Conservation (phyloP, 2,888 invertebrate genomes). For the Mycalesis mineus region DNA sequence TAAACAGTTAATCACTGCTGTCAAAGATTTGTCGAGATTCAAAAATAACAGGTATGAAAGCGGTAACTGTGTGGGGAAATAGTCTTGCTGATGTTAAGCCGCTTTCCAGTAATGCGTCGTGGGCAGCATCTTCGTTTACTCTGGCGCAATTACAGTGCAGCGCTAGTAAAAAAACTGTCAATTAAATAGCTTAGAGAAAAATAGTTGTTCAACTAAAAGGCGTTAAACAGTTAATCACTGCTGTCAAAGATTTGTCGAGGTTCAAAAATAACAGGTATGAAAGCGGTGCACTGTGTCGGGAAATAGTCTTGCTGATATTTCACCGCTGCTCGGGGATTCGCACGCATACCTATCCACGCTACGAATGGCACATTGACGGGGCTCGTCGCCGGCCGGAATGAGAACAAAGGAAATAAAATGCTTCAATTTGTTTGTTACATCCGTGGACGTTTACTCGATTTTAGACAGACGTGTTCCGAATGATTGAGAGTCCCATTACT, state of each 20-base stretch:
- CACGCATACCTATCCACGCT: constrained; percentile 14
- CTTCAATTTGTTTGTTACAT: constrained; percentile 12
- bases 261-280: constrained; percentile 18
- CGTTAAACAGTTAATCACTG: constrained; percentile 62
- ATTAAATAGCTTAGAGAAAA: background rate
- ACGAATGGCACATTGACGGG: constrained; percentile 21
- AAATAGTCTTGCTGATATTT: constrained; percentile 29
- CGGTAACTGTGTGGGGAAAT: constrained; percentile 18
- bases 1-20: constrained; percentile 62
- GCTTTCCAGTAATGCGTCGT: too few species aligned
- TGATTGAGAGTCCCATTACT: constrained; percentile 6
- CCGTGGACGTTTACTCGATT: constrained; percentile 20
- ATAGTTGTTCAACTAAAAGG: background rate
- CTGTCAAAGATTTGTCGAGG: constrained; percentile 12
- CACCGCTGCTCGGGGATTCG: constrained; percentile 21
- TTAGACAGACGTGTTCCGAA: constrained; percentile 14
- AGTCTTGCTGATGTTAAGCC: constrained; percentile 29
- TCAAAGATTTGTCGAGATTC: constrained; percentile 15
- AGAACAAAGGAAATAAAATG: constrained; percentile 23
- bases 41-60: constrained; percentile 15
- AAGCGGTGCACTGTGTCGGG: constrained; percentile 15
- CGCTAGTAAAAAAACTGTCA: background rate
- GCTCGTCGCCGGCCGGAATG: constrained; percentile 19
- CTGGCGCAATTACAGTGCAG: too few species aligned
- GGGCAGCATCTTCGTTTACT: too few species aligned